Evolutionary conservation across 2,797 vertebrate species (phyloP), one percentile per base, ranked within the genome.

Genomic region (Lacerta viridis): DNA sequence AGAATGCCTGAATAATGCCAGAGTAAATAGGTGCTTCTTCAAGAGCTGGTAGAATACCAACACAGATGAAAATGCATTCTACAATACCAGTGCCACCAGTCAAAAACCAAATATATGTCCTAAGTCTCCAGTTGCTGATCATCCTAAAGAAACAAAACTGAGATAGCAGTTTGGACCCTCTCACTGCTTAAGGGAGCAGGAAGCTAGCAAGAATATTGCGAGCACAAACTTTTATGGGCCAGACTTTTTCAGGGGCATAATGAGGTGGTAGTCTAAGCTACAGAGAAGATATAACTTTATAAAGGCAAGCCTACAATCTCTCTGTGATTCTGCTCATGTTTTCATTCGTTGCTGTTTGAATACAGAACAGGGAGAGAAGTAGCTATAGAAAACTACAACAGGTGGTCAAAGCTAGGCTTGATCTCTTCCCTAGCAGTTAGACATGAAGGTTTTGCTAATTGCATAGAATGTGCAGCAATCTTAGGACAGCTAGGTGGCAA

Each of bases 401-500:
- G 55, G 39, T 75, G 2, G 39, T 6, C 20, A 27, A 4, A 27
- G 36, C 11, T 11, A 9, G 5, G 15, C 11, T 6, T 36, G 43
- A 82, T 46, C 39, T 7, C 18, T 33, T 36, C 29, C 66, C 29
- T 9, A 88, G 36, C 7, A 59, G 77, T 27, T 27, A 46, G 7
- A 80, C 23, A 8, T 4, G 23, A 8, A 91, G 71, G 2, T 87
- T 33, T 29, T 0, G 0, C 3, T 36, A 17, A 78, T 89, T 87
- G 84, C 41, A 25, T 5, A 75, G 59, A 82, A 91, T 83, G 39
- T 68, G 71, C 80, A 81, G 8, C 8, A 78, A 46, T 39, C 77
- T 39, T 93, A 86, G 81, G 92, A 83, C 90, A 87, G 74, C 41
- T 36, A 84, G 33, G 92, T 87, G 83, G 7, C 59, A 59, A 25